Base-by-base conservation (phyloP, 2,113 vertebrate genomes). In the Chionis minor region DNA sequence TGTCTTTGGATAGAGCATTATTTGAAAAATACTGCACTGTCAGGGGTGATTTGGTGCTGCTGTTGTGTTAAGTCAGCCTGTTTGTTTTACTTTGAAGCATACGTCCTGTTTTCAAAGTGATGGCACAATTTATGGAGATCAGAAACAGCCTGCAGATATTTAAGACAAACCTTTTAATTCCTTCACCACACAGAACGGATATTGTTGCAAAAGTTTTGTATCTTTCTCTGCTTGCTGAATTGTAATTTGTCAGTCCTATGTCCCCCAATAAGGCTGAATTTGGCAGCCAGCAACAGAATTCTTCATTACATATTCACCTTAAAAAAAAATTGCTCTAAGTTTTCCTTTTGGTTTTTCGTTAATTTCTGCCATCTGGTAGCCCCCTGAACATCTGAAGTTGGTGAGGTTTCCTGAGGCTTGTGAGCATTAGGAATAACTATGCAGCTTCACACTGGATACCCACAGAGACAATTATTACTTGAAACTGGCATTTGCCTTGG, bases 61-160 rank as follows among this genome's bases (percentile, higher is more conserved):
- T 75, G 27, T 51, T 81, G 17, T 54, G 51, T 72, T 81, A 61
- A 71, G 49, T 59, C 59, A 62, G 7, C 30, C 33, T 83, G 42
- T 77, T 89, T 95, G 54, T 88, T 95, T 88, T 93, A 47, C 56
- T 86, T 92, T 94, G 65, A 79, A 84, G 81, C 65, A 85, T 61
- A 79, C 74, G 75, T 94, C 86, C 77, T 92, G 86, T 94, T 92
- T 93, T 79, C 88, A 81, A 56, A 95, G 77, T 61, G 67, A 72
- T 52, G 81, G 69, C 33, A 92, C 52, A 81, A 32, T 90, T 92
- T 63, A 70, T 23, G 6, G 59, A 81, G 55, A 86, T 65, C 44
- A 94, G 58, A 84, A 85, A 67, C 33, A 91, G 56, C 69, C 88
- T 92, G 71, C 42, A 74, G 72, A 49, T 88, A 80, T 47, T 80